Percentiles rank a stretch among this genome's conserved stretches.
Conservation (phyloP, 2,113 vertebrate genomes). For the Cynocephalus volans region DNA sequence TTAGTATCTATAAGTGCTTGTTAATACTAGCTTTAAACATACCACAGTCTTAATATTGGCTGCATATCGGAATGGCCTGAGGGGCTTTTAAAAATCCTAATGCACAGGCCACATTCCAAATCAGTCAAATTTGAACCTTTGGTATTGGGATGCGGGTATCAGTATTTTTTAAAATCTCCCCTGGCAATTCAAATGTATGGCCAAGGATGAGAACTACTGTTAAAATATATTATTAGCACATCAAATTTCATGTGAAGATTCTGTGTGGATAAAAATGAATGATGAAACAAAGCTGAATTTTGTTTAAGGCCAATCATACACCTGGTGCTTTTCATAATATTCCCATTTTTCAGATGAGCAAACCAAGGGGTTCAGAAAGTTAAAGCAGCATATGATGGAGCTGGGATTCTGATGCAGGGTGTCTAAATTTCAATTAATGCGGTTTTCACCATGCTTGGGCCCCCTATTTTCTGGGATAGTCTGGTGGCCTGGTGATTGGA, state of each 20-base stretch:
- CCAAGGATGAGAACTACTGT: neutral
- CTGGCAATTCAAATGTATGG: neutral
- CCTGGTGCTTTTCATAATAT: neutral
- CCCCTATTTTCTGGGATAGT: neutral
- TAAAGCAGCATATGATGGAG: neutral
- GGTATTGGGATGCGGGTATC: neutral
- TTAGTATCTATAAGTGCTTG: neutral
- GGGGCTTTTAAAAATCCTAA: neutral
- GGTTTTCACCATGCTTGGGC: neutral
- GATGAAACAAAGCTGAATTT: neutral
- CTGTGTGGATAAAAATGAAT: constrained; percentile 11
- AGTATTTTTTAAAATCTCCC: neutral
- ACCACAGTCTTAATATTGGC: neutral
- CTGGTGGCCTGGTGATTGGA: neutral
- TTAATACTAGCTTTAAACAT: neutral
- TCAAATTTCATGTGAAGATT: constrained; percentile 31
- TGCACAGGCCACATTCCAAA: neutral
- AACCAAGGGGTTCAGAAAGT: neutral
- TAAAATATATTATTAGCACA: constrained; percentile 4
- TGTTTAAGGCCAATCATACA: neutral
- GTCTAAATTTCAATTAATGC: neutral
- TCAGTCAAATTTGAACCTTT: neutral
- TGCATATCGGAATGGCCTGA: neutral
- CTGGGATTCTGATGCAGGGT: neutral
- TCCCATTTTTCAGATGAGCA: constrained; percentile 6